Percentiles rank a stretch among this genome's conserved stretches.
These are phyloP conservation scores for Megamerina dolium DNA, from an alignment of 2,888 invertebrate species.

Conservation along the genomic window DNA sequence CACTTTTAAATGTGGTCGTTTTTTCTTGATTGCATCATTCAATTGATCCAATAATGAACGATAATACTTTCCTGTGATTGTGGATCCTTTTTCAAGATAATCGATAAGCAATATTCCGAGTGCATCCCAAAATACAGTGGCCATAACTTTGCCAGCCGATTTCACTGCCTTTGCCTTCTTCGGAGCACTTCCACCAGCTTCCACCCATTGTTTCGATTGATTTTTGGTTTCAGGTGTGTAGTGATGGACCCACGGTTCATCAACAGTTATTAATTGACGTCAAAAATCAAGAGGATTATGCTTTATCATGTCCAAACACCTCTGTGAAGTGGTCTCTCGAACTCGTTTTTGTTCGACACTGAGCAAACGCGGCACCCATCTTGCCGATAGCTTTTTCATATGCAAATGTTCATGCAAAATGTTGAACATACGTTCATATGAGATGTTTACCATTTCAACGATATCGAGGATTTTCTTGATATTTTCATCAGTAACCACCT, in stretches of 20 bases:
- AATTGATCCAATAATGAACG: background rate
- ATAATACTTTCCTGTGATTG: constrained; percentile 5
- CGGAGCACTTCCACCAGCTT: constrained; percentile 4
- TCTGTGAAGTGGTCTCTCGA: no score
- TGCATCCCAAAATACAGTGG: constrained; percentile 10
- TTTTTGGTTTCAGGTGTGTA: constrained; percentile 1
- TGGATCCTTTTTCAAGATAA: constrained; percentile 7
- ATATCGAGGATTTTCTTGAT: background rate
- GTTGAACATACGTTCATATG: background rate
- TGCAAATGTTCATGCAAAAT: constrained; percentile 1
- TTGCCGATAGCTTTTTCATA: constrained; percentile 16
- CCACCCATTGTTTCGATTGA: constrained; percentile 7
- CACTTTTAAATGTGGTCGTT: constrained; percentile 2
- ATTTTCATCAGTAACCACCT: background rate
- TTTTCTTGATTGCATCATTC: constrained; percentile 3
- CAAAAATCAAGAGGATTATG: no score
- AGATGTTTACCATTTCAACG: background rate
- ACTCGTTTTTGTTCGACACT: constrained; percentile 11
- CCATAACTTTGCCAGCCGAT: constrained; percentile 7
- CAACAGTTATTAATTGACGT: constrained; percentile 3
- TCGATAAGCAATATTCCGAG: constrained; percentile 6
- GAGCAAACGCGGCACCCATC: constrained; percentile 14
- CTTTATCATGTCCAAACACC: no score
- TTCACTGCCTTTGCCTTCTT: constrained; percentile 6
- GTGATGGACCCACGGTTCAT: constrained; percentile 1